A percentile compares a stretch with the other conserved stretches of the same genome.
phyloP scores from a whole-genome alignment of 2,113 vertebrate genomes.

The Gymnobelideus leadbeateri region DNA sequence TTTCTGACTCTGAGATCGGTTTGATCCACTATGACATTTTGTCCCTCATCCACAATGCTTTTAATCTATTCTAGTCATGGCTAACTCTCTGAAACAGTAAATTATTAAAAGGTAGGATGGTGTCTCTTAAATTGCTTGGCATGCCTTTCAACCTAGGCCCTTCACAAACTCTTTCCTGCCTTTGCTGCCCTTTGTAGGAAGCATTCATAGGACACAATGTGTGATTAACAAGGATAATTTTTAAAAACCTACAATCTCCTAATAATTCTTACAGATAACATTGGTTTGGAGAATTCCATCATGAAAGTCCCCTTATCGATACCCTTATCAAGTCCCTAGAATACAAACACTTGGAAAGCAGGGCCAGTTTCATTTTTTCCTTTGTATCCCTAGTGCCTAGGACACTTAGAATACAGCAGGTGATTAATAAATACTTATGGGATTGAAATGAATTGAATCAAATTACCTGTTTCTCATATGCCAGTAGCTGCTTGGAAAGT shows the following conservation, averaged over 20 bases:
- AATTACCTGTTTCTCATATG: constrained; percentile 96
- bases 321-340: background rate
- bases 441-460: background rate
- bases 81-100: background rate
- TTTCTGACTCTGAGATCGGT: background rate
- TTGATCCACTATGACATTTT: background rate
- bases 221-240: background rate
- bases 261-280: background rate
- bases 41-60: background rate
- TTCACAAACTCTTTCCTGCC: background rate
- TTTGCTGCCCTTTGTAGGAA: background rate
- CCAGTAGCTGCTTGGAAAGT: constrained; percentile 94
- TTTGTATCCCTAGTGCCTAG: background rate
- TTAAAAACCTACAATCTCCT: background rate
- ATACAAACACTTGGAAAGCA: background rate
- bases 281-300: background rate
- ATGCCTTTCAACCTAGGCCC: background rate
- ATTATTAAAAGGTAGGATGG: background rate
- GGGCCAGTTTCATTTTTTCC: background rate
- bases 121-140: background rate
- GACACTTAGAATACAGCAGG: background rate
- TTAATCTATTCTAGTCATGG: background rate
- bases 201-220: background rate
- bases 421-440: background rate
- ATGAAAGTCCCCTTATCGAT: background rate